Base-by-base conservation (phyloP, 1,140 invertebrate genomes). In the fruit fly (Drosophila melanogaster) region DNA sequence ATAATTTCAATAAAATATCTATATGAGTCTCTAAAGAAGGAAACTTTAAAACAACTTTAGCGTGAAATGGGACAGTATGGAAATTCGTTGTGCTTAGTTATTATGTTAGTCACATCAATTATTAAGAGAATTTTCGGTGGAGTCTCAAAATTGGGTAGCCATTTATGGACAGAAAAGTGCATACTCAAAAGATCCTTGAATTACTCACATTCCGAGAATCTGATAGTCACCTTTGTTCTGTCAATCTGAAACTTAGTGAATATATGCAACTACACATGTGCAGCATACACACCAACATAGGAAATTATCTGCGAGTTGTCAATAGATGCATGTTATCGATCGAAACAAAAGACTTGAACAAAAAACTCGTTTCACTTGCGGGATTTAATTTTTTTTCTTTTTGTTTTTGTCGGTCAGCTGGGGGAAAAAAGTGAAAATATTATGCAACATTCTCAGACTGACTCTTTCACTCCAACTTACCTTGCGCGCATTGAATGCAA, bases 331-430 rank as follows among this genome's bases (percentile, higher is more conserved):
- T 55, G 67, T 76, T 66, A 60, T 77, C 73, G 73, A 77, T 71
- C 77, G 54, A 77, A 77, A 77, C 74, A 77, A 77, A 77, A 78
- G 65, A 77, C 74, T 77, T 71, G 35, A 58, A 33, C 51, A 77
- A 77, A 77, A 77, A 78, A 78, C 75, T 77, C 62, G 73, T 70
- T 77, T 64, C 46, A 50, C 50, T 47, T 62, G 43, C 43, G 19
- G 43, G 30, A 30, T n/a, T 70, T 37, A 0, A 30, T 72, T 26
- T 67, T 60, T 10, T 44, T 51, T 15, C 19, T 46, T 10, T 35
- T n/a, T n/a, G n/a, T n/a, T n/a, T 49, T 44, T 47, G 30, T 49
- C 38, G 38, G 46, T 15, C 46, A 30, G 15, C 46, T 10, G 15
- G 46, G 46, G 24, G 56, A 58, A 44, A 78, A 77, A 78, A 77